Evolutionary conservation across 2,113 vertebrate genomes (phyloP).

Genomic region (Cyphomyrus discorhynchus): DNA sequence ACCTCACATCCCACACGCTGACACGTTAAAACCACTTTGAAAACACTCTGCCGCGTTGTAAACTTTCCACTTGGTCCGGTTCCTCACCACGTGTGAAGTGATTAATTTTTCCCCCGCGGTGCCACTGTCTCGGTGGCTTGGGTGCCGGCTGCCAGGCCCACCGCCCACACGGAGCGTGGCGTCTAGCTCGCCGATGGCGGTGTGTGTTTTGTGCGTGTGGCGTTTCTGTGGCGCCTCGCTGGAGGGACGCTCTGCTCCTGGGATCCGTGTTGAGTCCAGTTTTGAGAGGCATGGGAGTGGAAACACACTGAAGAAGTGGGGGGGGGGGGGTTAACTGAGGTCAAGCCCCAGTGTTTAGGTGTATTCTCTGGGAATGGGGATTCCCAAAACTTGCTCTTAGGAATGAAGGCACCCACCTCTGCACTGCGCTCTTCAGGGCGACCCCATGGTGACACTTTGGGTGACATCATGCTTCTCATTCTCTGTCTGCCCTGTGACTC

Average conservation of each 20-base stretch:
- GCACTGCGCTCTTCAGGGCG: not conserved
- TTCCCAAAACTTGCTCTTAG: not conserved
- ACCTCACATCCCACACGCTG: not conserved
- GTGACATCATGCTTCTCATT: not conserved
- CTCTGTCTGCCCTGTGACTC: not conserved
- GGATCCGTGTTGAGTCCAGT: not conserved
- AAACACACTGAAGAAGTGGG: not conserved
- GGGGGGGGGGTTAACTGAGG: not conserved
- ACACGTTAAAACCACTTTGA: conserved; percentile 3
- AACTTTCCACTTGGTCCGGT: not conserved
- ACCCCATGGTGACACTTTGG: not conserved
- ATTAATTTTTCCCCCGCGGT: not conserved
- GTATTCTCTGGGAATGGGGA: not conserved
- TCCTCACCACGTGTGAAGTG: not conserved
- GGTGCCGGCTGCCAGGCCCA: not conserved
- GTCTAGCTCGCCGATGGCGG: not conserved
- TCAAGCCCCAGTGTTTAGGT: not conserved
- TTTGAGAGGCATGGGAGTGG: not conserved
- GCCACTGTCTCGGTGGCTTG: not conserved
- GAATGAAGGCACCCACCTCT: not conserved
- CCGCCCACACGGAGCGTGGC: too few relatives aligned
- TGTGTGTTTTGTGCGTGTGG: not conserved
- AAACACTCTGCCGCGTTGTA: not conserved
- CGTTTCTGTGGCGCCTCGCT: not conserved
- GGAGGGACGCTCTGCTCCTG: not conserved